Base-by-base conservation (phyloP, 2,113 vertebrate species). In the Columbina picui region DNA sequence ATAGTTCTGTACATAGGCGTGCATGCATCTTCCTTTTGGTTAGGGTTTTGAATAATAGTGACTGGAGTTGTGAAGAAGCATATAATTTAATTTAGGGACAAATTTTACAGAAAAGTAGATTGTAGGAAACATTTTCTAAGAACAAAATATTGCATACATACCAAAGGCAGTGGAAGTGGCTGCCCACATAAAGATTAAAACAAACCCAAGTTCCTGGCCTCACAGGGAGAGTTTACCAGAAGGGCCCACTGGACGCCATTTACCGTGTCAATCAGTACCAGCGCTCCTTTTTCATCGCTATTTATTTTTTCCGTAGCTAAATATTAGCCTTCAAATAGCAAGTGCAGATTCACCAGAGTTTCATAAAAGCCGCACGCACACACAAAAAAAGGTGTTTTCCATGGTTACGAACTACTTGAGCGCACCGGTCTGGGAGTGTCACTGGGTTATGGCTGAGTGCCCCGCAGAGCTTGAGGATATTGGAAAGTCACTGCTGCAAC, bases 81-180 rank as follows among this genome's bases (percentile, higher is more conserved):
- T 93, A 89, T 92, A 95, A 95, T 96, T 96, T 88, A 96, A 94
- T 94, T 92, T 92, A 86, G 70, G 78, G 82, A 71, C 50, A 94
- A 64, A 87, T 95, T 95, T 96, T 90, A 87, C 92, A 94, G 90
- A 84, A 60, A 90, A 92, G 76, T 47, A 74, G 88, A 84, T 74
- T 87, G 60, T 27, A 87, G 69, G 86, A 56, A 94, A 49, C 23
- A 23, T 60, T 90, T 87, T 61, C 56, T 81, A 63, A 90, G 83
- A 39, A 63, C 77, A 52, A 47, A 81, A 27, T 15, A 22, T 10
- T 27, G 5, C 71, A 34, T 11, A 4, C 15, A 49, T 80, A 64
- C 38, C 76, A 75, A 80, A 92, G 85, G n/a, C 65, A 56, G 64
- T 64, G 85, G 83, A 92, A 84, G 32, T 30, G 30, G 67, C 36